Percentiles rank a stretch among this genome's conserved stretches.
phyloP scores from a whole-genome alignment of 2,797 vertebrate genomes.

The Antrozous pallidus region DNA sequence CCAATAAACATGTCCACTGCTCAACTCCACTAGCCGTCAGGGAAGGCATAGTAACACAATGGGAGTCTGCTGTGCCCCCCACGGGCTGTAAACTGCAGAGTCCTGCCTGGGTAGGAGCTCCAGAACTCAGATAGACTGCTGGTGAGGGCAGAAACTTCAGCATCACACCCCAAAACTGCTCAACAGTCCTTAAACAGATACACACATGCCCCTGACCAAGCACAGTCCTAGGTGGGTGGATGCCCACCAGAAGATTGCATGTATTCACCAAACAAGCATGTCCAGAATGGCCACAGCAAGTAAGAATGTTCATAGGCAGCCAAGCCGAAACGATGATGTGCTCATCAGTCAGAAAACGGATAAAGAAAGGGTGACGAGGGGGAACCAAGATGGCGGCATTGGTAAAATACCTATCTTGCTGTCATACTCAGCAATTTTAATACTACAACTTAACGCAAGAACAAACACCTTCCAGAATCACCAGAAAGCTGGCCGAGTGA shows the following conservation, averaged over 20 bases:
- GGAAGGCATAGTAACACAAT: background rate
- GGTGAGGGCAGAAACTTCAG: no score
- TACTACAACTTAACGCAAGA: no score
- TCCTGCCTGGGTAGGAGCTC: no score
- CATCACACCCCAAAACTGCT: background rate
- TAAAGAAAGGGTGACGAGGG: no score
- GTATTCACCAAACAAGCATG: background rate
- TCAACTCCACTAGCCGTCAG: background rate
- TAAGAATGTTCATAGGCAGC: background rate
- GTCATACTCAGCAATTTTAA: no score
- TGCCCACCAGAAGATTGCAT: background rate
- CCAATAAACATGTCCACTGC: background rate
- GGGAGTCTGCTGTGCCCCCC: rapidly evolving
- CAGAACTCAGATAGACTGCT: background rate
- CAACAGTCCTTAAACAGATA: background rate
- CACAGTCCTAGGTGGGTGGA: background rate
- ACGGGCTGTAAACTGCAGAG: background rate
- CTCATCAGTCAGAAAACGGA: background rate
- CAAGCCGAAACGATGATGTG: background rate
- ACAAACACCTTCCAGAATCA: no score
- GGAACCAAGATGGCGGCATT: no score
- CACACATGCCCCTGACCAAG: rapidly evolving
- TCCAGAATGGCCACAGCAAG: background rate
- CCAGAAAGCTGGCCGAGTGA: no score
- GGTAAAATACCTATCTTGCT: no score